Evolutionary conservation across 1,140 invertebrate species (phyloP).

Genomic region (Palaemon carinicauda): DNA sequence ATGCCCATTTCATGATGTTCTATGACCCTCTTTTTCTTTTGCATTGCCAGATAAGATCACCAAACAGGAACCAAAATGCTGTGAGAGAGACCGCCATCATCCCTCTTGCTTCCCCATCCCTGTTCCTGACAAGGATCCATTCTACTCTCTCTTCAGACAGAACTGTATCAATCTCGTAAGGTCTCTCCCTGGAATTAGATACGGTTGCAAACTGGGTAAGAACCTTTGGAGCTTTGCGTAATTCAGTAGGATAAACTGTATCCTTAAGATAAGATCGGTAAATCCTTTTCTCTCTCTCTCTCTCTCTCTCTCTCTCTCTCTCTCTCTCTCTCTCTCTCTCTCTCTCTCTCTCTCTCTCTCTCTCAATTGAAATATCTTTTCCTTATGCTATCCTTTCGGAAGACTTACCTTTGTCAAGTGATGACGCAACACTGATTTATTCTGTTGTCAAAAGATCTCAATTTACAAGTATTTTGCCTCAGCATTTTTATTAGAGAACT

Average conservation of each 20-base stretch:
- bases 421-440: too few species aligned
- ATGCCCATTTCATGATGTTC: not conserved
- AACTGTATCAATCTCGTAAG: conserved; percentile 69
- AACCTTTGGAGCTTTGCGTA: not conserved
- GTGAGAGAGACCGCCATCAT: conserved; percentile 80
- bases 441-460: too few species aligned
- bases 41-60: conserved; percentile 63
- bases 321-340: too few species aligned
- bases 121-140: conserved; percentile 90
- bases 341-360: too few species aligned
- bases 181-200: conserved; percentile 66
- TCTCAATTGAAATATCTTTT: too few species aligned
- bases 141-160: conserved; percentile 80
- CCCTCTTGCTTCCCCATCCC: conserved; percentile 91
- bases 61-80: conserved; percentile 74
- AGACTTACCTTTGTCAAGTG: too few species aligned
- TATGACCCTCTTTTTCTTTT: not conserved
- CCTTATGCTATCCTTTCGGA: too few species aligned
- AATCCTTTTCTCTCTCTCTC: not conserved
- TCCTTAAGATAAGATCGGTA: not conserved
- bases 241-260: not conserved
- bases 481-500: too few species aligned
- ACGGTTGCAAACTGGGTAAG: conserved; percentile 68
- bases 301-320: not conserved
- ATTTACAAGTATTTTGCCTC: too few species aligned